Evolutionary conservation across 2,113 vertebrate species (phyloP).

Genomic region (Neogale vison): DNA sequence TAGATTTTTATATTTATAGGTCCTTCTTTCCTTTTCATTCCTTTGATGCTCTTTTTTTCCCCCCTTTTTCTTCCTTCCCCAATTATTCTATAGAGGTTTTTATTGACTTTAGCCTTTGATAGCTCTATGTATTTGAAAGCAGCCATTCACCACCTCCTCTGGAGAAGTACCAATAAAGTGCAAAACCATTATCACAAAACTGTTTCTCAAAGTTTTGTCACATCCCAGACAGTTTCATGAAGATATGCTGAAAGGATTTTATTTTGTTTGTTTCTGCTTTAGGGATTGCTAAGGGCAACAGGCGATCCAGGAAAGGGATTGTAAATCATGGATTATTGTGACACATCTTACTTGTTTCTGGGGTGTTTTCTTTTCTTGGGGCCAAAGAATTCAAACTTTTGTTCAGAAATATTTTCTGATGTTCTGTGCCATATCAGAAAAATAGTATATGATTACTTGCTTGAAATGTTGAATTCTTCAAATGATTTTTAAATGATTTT

Average conservation of each 20-base stretch:
- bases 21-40: constrained; percentile 68
- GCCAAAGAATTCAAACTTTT: constrained; percentile 22
- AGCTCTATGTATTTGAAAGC: constrained; percentile 75
- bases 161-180: constrained; percentile 77
- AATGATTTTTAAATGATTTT: constrained; percentile 11
- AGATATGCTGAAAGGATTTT: constrained; percentile 75
- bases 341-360: constrained; percentile 55
- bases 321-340: constrained; percentile 59
- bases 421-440: background rate
- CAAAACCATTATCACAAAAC: constrained; percentile 80
- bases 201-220: constrained; percentile 80
- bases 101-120: constrained; percentile 72
- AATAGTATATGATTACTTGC: background rate
- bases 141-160: constrained; percentile 68
- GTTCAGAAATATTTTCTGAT: constrained; percentile 24
- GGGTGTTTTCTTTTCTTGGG: constrained; percentile 12
- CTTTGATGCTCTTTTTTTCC: constrained; percentile 31
- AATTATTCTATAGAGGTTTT: constrained; percentile 71
- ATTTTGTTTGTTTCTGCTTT: constrained; percentile 73
- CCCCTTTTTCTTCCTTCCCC: constrained; percentile 39
- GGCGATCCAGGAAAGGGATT: constrained; percentile 34
- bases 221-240: constrained; percentile 77
- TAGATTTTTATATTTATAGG: constrained; percentile 73
- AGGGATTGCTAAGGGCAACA: constrained; percentile 66
- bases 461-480: background rate